Percentiles rank a stretch among this genome's conserved stretches.
These are phyloP conservation scores for Nematolebias whitei DNA, from an alignment of 2,113 vertebrate species.

Conservation along the genomic window DNA sequence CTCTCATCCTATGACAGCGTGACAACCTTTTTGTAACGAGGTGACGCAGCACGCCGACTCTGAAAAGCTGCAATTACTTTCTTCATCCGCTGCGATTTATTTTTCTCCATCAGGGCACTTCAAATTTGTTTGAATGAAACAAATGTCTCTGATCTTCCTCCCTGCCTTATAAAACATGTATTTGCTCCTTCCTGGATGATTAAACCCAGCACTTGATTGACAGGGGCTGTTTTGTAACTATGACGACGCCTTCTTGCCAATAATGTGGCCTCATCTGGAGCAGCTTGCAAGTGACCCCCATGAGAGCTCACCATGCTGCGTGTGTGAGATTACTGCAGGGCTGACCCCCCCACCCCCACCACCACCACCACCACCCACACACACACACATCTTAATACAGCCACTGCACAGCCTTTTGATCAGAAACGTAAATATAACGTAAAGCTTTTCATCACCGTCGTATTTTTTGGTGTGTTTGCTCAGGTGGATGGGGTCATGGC, in stretches of 20 bases:
- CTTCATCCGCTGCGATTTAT: slow-evolving; percentile 45
- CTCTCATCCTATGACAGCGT: slow-evolving; percentile 32
- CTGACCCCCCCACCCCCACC: slow-evolving; percentile 75
- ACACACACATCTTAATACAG: slow-evolving; percentile 11
- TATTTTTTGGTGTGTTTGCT: slow-evolving; percentile 36
- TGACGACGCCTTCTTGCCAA: slow-evolving; percentile 88
- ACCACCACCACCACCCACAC: slow-evolving; percentile 26
- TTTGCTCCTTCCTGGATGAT: background rate
- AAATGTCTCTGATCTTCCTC: slow-evolving; percentile 32
- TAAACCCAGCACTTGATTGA: slow-evolving; percentile 41
- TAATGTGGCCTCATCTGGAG: slow-evolving; percentile 92
- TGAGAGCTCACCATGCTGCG: slow-evolving; percentile 94
- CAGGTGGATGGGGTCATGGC: slow-evolving; percentile 92
- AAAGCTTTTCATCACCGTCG: no score
- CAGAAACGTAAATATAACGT: slow-evolving; percentile 71
- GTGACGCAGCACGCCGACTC: slow-evolving; percentile 25
- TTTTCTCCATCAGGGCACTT: slow-evolving; percentile 16
- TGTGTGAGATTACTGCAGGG: slow-evolving; percentile 96
- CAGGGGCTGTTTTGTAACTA: slow-evolving; percentile 98
- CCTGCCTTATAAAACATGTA: slow-evolving; percentile 9
- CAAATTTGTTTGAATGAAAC: slow-evolving; percentile 21
- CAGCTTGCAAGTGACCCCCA: slow-evolving; percentile 90
- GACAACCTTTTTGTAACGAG: slow-evolving; percentile 35
- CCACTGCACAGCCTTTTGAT: slow-evolving; percentile 42
- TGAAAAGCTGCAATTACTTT: slow-evolving; percentile 36